A percentile compares a stretch with the other conserved stretches of the same genome.
Conservation (phyloP, 1,140 invertebrate genomes). For the Drosophila sechellia region DNA sequence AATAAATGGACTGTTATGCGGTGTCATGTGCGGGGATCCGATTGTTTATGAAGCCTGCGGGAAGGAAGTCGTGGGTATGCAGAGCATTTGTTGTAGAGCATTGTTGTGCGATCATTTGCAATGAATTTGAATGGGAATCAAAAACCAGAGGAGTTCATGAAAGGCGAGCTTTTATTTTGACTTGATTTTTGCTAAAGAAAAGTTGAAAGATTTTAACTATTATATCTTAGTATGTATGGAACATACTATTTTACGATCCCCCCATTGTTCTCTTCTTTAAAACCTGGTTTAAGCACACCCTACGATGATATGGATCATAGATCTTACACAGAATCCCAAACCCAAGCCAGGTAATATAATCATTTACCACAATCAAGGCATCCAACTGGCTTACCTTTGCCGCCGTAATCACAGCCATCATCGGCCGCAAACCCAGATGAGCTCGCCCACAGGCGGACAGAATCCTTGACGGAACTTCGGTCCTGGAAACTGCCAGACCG, state of each 20-base stretch:
- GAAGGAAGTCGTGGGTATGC: constrained; percentile 8
- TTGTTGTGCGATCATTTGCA: constrained; percentile 17
- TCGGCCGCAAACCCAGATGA: constrained; percentile 29
- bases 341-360: constrained; percentile 16
- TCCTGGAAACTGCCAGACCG: constrained; percentile 31
- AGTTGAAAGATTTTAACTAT: no score
- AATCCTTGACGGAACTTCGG: constrained; percentile 45
- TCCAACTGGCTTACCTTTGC: constrained; percentile 32
- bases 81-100: constrained; percentile 1
- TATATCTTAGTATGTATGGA: no score
- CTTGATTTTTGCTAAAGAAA: no score
- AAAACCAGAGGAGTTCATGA: neutral
- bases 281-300: no score
- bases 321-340: neutral
- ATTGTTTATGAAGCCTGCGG: constrained; percentile 26
- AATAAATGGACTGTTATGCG: constrained; percentile 57
- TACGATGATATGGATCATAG: neutral
- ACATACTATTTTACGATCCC: no score
- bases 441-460: constrained; percentile 14
- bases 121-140: neutral
- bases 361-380: constrained; percentile 41
- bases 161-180: no score
- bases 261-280: no score
- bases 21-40: constrained; percentile 31
- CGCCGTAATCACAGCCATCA: constrained; percentile 50